Evolutionary conservation across 1,140 invertebrate species (phyloP), one percentile per base, ranked within the genome.

Genomic region (Melitaea cinxia): DNA sequence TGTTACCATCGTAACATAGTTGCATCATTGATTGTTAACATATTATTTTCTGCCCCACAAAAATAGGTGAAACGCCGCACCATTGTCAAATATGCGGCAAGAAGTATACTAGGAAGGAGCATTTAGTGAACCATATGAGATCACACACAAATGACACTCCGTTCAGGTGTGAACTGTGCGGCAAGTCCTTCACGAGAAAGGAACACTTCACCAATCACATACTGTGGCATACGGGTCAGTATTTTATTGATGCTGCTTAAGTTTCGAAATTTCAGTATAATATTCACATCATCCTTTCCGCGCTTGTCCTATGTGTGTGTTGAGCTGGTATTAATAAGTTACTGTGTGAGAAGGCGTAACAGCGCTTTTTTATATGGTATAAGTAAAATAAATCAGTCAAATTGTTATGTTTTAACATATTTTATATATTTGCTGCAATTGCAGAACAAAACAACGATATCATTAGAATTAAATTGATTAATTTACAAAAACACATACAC

Each of bases 121-220:
- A 95, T 91, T 92, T 95, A 75, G 93, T 94, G 64, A 95, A 95
- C 85, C 95, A 95, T 86, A 94, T 95, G 94, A 92, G 94, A 57
- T 95, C 95, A 37, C 95, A 96, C 81, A 98, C 96, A 64, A 96
- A 96, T 72, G 96, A 97, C 82, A 94, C 94, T 42, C 94, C 94
- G 62, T 95, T 94, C 88, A 93, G 94, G 73, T 96, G 95, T 88
- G 95, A 96, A 86, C 95, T 96, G 83, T 98, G 96, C 89, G 95
- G 95, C 81, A 97, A 97, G 91, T 95, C 95, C 39, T 97, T 97
- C 88, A 96, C 96, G 52, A 93, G 96, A 80, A 96, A 95, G 91
- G 95, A 96, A 91, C 95, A 96, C 85, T 95, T 96, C 91, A 95
- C 94, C 93, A 96, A 96, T 92, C 95, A 96, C 92, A 95, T 96